Base-by-base conservation (phyloP, 1,140 invertebrate species). In the Ctenoplectra terminalis region DNA sequence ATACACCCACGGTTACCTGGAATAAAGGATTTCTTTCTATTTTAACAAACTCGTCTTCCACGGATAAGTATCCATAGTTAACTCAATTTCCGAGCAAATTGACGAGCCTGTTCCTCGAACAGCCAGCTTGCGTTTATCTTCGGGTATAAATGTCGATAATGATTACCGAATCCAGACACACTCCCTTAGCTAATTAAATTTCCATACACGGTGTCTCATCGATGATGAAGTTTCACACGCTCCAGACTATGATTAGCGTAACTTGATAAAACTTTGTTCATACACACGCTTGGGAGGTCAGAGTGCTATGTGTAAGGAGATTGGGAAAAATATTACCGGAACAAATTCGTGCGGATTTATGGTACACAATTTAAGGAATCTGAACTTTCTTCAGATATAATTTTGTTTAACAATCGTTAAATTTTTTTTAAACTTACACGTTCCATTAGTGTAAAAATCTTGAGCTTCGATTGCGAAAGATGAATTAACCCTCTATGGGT, bases 221-320 rank as follows among this genome's bases (percentile, higher is more conserved):
- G 13, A 54, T 37, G 31, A 43, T 66, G 29, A 54, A 64, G 20
- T 74, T 61, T 74, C 71, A 50, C 71, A 74, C 43, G 43, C 46
- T 46, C 23, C 1, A 5, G 40, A 9, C 40, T 9, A 40, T 4
- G 40, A n/a, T n/a, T n/a, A n/a, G n/a, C n/a, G n/a, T n/a, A n/a
- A n/a, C n/a, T n/a, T 40, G 9, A 9, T 40, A 40, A 9, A 40
- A 5, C 9, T 50, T 50, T 17, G 29, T 20, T 8, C 13, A n/a
- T 31, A 34, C 29, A 9, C 23, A 54, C 58, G 34, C 72, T 58
- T 75, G 72, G 58, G 61, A 46, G 23, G 48, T 52, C 26, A 56
- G n/a, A n/a, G n/a, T n/a, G n/a, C n/a, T n/a, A n/a, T n/a, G n/a
- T n/a, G n/a, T n/a, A n/a, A n/a, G n/a, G n/a, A n/a, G n/a, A n/a